These are phyloP conservation scores for Campoplex capitator DNA, from an alignment of 2,888 invertebrate species.

Conservation along the genomic window DNA sequence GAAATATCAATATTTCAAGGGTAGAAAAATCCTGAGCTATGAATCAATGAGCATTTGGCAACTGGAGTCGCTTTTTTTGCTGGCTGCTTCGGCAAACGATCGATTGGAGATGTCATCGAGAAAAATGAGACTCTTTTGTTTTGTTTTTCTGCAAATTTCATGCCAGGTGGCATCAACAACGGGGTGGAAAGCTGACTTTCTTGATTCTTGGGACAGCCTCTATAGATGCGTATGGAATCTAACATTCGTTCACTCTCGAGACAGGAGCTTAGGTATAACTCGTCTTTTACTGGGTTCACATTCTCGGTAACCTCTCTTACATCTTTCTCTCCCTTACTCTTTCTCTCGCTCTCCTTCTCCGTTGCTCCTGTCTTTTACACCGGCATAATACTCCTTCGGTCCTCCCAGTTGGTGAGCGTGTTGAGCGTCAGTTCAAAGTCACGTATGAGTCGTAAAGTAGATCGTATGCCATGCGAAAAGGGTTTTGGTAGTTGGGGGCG, in stretches of 20 bases:
- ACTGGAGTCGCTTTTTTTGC: too few species aligned
- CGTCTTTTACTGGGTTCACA: slow-evolving; percentile 50
- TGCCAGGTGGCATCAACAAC: not conserved
- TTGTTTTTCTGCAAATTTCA: not conserved
- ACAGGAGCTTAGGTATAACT: slow-evolving; percentile 36
- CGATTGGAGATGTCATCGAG: too few species aligned
- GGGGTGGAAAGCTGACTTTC: too few species aligned
- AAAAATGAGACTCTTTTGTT: too few species aligned
- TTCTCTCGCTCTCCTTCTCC: not conserved
- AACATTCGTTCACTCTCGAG: slow-evolving; percentile 43
- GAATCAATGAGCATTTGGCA: too few species aligned
- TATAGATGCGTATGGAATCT: slow-evolving; percentile 24
- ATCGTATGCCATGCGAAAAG: slow-evolving; percentile 75
- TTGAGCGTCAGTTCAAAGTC: slow-evolving; percentile 72
- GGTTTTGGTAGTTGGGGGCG: slow-evolving; percentile 1
- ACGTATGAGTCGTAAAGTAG: slow-evolving; percentile 81
- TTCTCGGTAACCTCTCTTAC: slow-evolving; percentile 27
- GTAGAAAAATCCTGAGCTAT: not conserved
- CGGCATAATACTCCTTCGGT: slow-evolving; percentile 27
- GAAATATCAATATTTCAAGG: not conserved
- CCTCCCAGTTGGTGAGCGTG: slow-evolving; percentile 28
- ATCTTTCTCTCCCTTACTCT: not conserved
- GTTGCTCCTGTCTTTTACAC: not conserved
- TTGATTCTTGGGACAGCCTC: not conserved
- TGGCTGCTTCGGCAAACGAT: too few species aligned